phyloP scores from a whole-genome alignment of 2,797 vertebrate species.

The Smutsia gigantea region DNA sequence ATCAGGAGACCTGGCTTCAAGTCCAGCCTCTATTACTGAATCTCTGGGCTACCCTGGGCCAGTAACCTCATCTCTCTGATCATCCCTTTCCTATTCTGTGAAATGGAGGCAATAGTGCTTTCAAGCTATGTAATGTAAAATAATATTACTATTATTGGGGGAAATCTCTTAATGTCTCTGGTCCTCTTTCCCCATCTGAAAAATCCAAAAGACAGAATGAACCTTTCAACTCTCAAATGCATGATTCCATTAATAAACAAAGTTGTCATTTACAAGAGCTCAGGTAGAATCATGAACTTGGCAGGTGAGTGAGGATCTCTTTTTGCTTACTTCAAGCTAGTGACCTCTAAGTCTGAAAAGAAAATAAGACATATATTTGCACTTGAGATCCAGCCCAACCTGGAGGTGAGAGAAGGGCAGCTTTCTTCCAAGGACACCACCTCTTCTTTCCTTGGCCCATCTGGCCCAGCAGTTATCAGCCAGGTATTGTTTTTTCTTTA shows the following conservation, averaged over 20 bases:
- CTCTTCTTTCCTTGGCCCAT: neutral
- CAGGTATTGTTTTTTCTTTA: neutral
- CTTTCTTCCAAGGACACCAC: neutral
- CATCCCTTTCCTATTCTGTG: neutral
- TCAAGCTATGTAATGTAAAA: neutral
- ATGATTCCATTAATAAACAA: conserved; percentile 1
- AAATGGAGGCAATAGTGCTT: neutral
- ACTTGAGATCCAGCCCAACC: neutral
- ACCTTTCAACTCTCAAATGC: neutral
- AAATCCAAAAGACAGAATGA: conserved; percentile 47
- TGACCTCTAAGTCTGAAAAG: neutral
- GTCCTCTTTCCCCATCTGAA: neutral
- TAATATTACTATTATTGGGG: neutral
- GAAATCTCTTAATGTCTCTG: neutral
- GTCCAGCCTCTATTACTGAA: neutral
- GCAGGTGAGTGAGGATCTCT: neutral
- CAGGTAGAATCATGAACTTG: conserved; percentile 15
- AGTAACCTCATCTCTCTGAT: neutral
- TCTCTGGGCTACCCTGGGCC: neutral
- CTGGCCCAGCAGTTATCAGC: neutral
- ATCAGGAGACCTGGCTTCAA: neutral
- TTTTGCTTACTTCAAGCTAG: conserved; percentile 40
- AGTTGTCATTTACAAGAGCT: conserved; percentile 23
- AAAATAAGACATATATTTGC: neutral
- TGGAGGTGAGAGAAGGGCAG: neutral